Evolutionary conservation across 2,113 vertebrate genomes (phyloP), one percentile per base, ranked within the genome.

Genomic region (Halcyon malimbica): DNA sequence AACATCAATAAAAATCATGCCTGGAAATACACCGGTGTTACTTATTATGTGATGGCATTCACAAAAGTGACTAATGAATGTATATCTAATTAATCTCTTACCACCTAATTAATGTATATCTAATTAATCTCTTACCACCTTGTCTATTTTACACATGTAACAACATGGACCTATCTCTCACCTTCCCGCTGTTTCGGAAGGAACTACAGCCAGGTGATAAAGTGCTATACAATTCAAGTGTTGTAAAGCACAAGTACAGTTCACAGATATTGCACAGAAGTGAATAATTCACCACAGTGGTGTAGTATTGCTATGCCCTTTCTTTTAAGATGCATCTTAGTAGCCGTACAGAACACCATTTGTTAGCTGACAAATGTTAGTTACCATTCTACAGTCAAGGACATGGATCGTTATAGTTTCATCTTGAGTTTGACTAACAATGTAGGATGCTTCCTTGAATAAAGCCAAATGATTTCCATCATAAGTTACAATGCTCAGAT

Each of bases 401-500:
- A 99, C 97, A 13, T 98, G 98, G 71, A 99, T 97, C 11, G 98
- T 98, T 94, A 99, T 89, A 3, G 98, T 99, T 95, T 99, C 99
- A 11, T 99, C 98, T 44, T 79, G 98, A 63, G 98, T 98, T 89
- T 98, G 98, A 89, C 98, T 98, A 84, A 99, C 96, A 75, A 99
- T 81, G 37, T 99, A 99, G 9, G 98, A 98, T 46, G 99, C 99
- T 69, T 99, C 99, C 95, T 99, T 99, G 97, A 98, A 99, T 90
- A 99, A 93, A 65, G 98, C 98, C 73, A 98, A 94, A 2, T 98
- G 98, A 97, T 98, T 99, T 54, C 99, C 99, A 88, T 99, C 99
- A 42, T 99, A 99, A 12, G 99, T 99, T 88, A 99, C 98, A 24
- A 99, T 96, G 80, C 99, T 99, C 90, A 99, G 97, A 96, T 99